A percentile compares a stretch with the other conserved stretches of the same genome.
Evolutionary conservation across 1,140 invertebrate genomes (phyloP).

Genomic region (Asobara japonica): DNA sequence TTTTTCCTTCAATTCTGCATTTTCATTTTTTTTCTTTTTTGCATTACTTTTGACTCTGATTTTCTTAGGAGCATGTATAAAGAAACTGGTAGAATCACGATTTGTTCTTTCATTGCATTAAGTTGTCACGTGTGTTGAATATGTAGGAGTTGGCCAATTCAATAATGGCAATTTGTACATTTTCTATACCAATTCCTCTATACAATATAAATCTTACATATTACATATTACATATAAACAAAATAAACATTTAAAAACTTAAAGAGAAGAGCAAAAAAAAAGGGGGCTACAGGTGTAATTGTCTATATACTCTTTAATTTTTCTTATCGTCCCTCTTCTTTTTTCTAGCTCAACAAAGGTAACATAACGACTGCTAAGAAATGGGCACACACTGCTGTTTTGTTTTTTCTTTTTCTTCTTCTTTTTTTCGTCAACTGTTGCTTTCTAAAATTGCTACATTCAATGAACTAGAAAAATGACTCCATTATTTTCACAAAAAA

Average conservation of each 20-base stretch:
- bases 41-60: conserved; percentile 32
- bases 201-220: conserved; percentile 24
- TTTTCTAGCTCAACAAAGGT: background rate
- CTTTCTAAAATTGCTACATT: background rate
- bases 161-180: background rate
- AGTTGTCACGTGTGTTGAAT: conserved; percentile 1
- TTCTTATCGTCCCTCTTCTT: background rate
- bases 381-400: background rate
- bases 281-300: conserved; percentile 42
- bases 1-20: too few species aligned
- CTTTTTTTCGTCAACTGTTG: background rate
- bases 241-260: conserved; percentile 63
- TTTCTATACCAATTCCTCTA: conserved; percentile 40
- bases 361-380: conserved; percentile 2
- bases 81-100: background rate
- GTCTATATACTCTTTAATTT: conserved; percentile 21
- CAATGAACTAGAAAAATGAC: background rate
- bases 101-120: background rate
- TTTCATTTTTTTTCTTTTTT: conserved; percentile 15
- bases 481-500: too few species aligned
- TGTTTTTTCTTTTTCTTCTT: background rate
- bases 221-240: conserved; percentile 37
- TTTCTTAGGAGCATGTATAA: conserved; percentile 10
- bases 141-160: conserved; percentile 5
- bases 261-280: conserved; percentile 51